Conservation (phyloP, 1,140 invertebrate species). For the Gryllus bimaculatus region DNA sequence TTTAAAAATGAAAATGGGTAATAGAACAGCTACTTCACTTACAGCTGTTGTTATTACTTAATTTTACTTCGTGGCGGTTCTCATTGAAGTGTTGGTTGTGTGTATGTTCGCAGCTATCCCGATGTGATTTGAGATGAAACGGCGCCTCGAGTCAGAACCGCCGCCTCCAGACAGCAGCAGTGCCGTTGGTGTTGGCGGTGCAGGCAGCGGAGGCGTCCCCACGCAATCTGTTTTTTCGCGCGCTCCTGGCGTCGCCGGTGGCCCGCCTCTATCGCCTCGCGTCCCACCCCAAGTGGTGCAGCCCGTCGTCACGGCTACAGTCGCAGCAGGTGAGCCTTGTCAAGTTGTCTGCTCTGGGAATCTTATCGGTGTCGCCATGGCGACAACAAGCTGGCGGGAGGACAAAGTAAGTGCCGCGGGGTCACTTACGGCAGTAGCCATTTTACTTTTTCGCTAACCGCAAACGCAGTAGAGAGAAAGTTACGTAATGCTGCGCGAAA, state of each 20-base stretch:
- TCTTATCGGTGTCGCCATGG: too few species aligned
- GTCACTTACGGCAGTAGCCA: too few species aligned
- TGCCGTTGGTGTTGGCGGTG: background rate
- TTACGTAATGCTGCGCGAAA: too few species aligned
- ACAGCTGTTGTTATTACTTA: too few species aligned
- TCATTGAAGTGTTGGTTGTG: too few species aligned
- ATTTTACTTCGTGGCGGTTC: too few species aligned
- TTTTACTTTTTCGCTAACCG: too few species aligned
- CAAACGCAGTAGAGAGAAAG: too few species aligned
- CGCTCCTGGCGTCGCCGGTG: background rate
- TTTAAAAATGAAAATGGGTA: too few species aligned
- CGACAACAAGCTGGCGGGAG: too few species aligned
- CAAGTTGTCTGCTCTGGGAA: background rate
- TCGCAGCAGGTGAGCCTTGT: background rate
- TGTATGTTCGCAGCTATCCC: conserved; percentile 17
- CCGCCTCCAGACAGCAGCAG: background rate
- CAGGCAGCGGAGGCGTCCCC: background rate
- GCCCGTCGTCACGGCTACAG: background rate
- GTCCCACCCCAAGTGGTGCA: background rate
- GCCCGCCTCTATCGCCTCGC: background rate
- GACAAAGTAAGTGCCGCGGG: too few species aligned
- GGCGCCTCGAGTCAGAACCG: conserved; percentile 14
- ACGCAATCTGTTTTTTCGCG: background rate
- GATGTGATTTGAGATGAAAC: conserved; percentile 24
- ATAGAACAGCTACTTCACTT: too few species aligned